Conservation (phyloP, 2,888 invertebrate species). For the Plutella xylostella region DNA sequence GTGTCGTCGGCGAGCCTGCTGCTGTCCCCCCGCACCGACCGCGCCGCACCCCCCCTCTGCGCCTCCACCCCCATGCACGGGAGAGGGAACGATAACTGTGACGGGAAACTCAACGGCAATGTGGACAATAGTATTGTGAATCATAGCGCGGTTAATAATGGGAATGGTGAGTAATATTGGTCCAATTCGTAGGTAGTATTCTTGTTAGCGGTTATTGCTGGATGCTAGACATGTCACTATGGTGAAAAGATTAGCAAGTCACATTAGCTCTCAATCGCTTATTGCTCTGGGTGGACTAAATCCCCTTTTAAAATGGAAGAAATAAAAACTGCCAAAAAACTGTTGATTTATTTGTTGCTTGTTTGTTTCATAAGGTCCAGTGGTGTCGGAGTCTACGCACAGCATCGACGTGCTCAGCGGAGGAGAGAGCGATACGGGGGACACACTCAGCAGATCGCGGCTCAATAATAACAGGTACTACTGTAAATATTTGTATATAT, state of each 20-base stretch:
- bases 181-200: no score
- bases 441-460: slow-evolving; percentile 45
- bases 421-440: slow-evolving; percentile 60
- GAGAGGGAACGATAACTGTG: background rate
- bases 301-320: no score
- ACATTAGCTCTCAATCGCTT: no score
- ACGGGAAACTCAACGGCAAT: background rate
- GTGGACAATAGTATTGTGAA: background rate
- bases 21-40: slow-evolving; percentile 38
- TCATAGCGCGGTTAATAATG: slow-evolving; percentile 26
- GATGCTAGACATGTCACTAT: no score
- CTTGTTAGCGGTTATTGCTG: no score
- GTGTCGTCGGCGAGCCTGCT: slow-evolving; percentile 55
- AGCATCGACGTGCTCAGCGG: slow-evolving; percentile 64
- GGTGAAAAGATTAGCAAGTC: no score
- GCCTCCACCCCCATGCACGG: slow-evolving; percentile 33
- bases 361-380: slow-evolving; percentile 30
- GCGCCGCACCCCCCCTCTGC: slow-evolving; percentile 22
- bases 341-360: no score
- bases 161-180: slow-evolving; percentile 36
- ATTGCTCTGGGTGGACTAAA: no score
- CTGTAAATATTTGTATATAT: background rate
- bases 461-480: slow-evolving; percentile 56
- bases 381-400: slow-evolving; percentile 55
- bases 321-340: no score